Evolutionary conservation across 2,797 vertebrate genomes (phyloP).

Genomic region (Epinephelus malabaricus): DNA sequence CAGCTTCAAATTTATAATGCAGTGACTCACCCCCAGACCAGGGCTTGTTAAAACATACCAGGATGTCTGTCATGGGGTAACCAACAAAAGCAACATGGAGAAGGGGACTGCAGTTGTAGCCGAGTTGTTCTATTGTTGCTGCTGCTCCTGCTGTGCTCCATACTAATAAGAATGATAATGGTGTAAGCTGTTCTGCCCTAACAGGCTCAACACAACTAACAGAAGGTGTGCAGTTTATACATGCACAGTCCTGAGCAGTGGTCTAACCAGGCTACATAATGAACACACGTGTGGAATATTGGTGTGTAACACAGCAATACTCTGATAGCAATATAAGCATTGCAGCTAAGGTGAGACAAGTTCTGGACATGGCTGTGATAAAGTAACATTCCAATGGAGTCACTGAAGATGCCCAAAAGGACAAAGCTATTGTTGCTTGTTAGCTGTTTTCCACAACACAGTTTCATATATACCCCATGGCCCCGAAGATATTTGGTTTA

Average conservation of each 20-base stretch:
- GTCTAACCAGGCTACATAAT: background rate
- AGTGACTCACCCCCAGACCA: conserved; percentile 20
- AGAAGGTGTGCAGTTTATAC: background rate
- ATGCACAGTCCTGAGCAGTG: background rate
- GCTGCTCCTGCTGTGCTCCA: background rate
- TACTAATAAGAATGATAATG: background rate
- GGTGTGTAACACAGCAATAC: no score
- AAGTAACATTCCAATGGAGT: no score
- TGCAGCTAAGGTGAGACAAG: no score
- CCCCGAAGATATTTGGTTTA: no score
- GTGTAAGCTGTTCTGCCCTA: background rate
- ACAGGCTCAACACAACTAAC: background rate
- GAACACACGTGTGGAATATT: background rate
- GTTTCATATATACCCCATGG: no score
- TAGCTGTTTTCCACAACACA: no score
- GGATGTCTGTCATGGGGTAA: conserved; percentile 4
- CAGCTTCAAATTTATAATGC: conserved; percentile 35
- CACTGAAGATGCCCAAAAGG: no score
- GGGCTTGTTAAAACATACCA: conserved; percentile 31
- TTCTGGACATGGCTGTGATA: no score
- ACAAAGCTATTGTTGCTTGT: no score
- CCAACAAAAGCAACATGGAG: background rate
- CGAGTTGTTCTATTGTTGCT: background rate
- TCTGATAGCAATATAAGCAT: no score
- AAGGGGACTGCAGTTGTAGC: background rate